These are phyloP conservation scores for Loxodonta africana DNA, from an alignment of 2,113 vertebrate genomes.

Conservation along the genomic window DNA sequence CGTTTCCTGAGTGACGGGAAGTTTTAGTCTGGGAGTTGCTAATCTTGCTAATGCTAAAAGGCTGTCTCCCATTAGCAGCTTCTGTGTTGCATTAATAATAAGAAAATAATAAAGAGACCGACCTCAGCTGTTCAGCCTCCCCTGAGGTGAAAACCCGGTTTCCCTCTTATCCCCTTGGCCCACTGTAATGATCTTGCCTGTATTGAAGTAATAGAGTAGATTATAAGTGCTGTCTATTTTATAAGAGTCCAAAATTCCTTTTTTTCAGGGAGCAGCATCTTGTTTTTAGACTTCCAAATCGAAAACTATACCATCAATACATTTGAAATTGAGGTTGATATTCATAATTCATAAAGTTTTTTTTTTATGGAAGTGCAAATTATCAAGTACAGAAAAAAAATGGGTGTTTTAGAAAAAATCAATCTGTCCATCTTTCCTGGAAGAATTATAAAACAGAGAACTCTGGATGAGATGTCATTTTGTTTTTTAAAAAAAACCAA, in stretches of 20 bases:
- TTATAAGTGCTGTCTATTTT: conserved; percentile 2
- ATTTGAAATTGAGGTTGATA: conserved; percentile 1
- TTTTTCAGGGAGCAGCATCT: not conserved
- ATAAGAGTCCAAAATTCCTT: not conserved
- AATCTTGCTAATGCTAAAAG: conserved; percentile 82
- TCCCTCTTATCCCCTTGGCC: conserved; percentile 30
- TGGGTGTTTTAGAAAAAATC: conserved; percentile 80
- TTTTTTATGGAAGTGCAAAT: conserved; percentile 68
- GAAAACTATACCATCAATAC: not conserved
- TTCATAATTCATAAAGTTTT: conserved; percentile 19
- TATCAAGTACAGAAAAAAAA: conserved; percentile 22
- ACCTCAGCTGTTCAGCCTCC: conserved; percentile 65
- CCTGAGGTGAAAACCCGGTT: conserved; percentile 57
- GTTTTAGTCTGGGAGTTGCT: conserved; percentile 78
- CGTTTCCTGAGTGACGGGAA: conserved; percentile 71
- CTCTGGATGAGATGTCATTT: not conserved
- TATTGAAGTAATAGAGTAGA: conserved; percentile 42
- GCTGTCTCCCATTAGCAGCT: conserved; percentile 77
- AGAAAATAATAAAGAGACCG: conserved; percentile 74
- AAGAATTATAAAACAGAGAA: conserved; percentile 79
- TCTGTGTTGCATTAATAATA: conserved; percentile 80
- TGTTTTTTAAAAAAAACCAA: conserved; percentile 61
- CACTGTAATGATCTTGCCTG: conserved; percentile 56
- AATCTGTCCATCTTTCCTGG: conserved; percentile 73
- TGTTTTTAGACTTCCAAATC: not conserved